Evolutionary conservation across 2,888 invertebrate species (phyloP), one percentile per base, ranked within the genome.

Genomic region (Pammene aurita): DNA sequence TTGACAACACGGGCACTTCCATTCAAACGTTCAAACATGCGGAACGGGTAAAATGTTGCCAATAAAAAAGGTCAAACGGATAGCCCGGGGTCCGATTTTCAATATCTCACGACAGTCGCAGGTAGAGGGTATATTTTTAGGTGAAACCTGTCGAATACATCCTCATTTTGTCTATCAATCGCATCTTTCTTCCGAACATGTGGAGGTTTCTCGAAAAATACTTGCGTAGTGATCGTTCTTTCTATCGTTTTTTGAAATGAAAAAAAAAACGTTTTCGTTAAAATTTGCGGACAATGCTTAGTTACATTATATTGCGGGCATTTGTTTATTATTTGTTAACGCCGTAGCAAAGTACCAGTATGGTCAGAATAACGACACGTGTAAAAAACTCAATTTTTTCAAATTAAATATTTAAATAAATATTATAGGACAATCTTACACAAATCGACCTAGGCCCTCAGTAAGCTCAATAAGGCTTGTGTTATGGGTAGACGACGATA

Each of bases 1-100:
- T 88, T 88, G 87, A 88, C 87, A 87, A 85, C 84, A 82, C 83
- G 82, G 18, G 42, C 67, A 71, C 54, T 73, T 71, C 67, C 66
- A 68, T 66, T 65, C 68, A 68, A 71, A 70, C 63, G 71, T 80
- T 84, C 83, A 85, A 88, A 88, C 89, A 87, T 84, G 87, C 84
- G 85, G 84, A 85, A 84, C 87, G 84, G 86, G 88, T 90, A 87
- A 89, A 89, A 90, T 89, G 88, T 88, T 86, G 84, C 86, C 87
- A 87, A 88, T 88, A 88, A 89, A 89, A 89, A 89, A 88, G 89
- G 88, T 89, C 89, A 86, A 87, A 87, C 84, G 84, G 80, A 86
- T 86, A 78, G 87, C 85, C 81, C 74, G 74, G 79, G 83, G 85
- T 84, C 82, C 83, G 84, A 87, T 88, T 90, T 89, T 89, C 88